phyloP scores from a whole-genome alignment of 2,888 invertebrate species.

The Drosophila infuscata region DNA sequence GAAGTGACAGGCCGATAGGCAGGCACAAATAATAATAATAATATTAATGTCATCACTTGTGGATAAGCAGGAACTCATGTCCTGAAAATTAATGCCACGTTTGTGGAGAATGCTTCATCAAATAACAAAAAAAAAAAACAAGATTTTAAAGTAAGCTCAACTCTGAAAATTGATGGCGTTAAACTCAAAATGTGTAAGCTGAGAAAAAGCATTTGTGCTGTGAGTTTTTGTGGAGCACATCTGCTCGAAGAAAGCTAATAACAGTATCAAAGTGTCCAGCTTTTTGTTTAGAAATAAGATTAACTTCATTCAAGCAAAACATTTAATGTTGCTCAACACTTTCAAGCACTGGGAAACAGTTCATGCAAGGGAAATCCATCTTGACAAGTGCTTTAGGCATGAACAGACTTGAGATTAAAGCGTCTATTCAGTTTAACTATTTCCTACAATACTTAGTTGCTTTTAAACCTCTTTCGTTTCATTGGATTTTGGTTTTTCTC shows the following conservation, averaged over 20 bases:
- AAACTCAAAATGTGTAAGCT: background rate
- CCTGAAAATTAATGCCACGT: slow-evolving; percentile 4
- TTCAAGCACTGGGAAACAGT: no score
- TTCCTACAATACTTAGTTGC: background rate
- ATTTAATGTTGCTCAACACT: slow-evolving; percentile 1
- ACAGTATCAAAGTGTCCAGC: slow-evolving; percentile 1
- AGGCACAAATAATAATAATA: slow-evolving; percentile 23
- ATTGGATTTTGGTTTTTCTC: background rate
- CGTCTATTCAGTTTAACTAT: background rate
- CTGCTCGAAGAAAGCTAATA: background rate
- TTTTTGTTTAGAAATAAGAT: background rate
- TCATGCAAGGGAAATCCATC: background rate
- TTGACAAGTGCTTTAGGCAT: background rate
- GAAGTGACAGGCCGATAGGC: slow-evolving; percentile 1
- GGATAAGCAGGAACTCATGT: slow-evolving; percentile 11
- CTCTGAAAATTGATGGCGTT: slow-evolving; percentile 5
- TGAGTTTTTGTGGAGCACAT: background rate
- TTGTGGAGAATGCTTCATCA: background rate
- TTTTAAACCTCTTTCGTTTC: background rate
- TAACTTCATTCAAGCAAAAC: background rate
- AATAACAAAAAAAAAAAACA: background rate
- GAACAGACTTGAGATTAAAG: background rate
- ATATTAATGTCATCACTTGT: slow-evolving; percentile 35
- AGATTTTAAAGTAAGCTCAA: slow-evolving; percentile 2
- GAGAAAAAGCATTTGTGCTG: background rate